Evolutionary conservation across 2,888 invertebrate species (phyloP).

Genomic region (Lasioglossum lativentre): DNA sequence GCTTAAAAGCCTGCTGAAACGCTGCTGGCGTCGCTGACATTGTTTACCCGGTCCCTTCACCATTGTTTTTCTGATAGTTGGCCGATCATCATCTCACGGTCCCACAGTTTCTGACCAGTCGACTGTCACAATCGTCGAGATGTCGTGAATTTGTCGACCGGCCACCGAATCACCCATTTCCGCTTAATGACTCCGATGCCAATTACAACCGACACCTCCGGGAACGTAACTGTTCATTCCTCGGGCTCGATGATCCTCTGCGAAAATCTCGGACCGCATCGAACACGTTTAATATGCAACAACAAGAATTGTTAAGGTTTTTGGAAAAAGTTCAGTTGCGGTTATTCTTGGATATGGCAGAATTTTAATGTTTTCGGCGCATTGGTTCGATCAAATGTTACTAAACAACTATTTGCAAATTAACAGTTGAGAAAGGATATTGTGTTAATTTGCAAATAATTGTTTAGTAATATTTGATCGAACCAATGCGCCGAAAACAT

Average conservation of each 20-base stretch:
- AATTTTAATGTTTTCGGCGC: too few species aligned
- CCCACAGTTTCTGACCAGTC: slow-evolving; percentile 68
- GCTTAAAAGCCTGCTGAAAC: slow-evolving; percentile 23
- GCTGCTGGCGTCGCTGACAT: slow-evolving; percentile 2
- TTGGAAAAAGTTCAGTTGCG: too few species aligned
- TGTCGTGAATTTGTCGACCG: slow-evolving; percentile 45
- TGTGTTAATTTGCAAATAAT: too few species aligned
- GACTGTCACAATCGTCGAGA: slow-evolving; percentile 61
- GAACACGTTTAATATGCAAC: too few species aligned
- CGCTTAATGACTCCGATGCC: slow-evolving; percentile 52
- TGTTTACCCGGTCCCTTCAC: slow-evolving; percentile 7
- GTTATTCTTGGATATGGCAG: too few species aligned
- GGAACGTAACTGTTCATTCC: background rate
- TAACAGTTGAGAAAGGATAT: too few species aligned
- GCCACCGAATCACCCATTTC: slow-evolving; percentile 38
- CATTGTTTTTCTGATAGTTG: slow-evolving; percentile 41
- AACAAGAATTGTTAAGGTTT: too few species aligned
- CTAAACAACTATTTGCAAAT: too few species aligned
- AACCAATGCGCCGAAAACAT: too few species aligned
- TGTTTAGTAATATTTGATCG: too few species aligned
- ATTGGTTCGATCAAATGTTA: too few species aligned
- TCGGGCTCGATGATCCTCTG: background rate
- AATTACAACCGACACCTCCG: slow-evolving; percentile 9
- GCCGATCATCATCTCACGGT: slow-evolving; percentile 49
- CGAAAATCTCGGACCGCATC: too few species aligned